These are phyloP conservation scores for Sabellastarte sp. DNA, from an alignment of 2,888 invertebrate genomes.

Conservation along the genomic window DNA sequence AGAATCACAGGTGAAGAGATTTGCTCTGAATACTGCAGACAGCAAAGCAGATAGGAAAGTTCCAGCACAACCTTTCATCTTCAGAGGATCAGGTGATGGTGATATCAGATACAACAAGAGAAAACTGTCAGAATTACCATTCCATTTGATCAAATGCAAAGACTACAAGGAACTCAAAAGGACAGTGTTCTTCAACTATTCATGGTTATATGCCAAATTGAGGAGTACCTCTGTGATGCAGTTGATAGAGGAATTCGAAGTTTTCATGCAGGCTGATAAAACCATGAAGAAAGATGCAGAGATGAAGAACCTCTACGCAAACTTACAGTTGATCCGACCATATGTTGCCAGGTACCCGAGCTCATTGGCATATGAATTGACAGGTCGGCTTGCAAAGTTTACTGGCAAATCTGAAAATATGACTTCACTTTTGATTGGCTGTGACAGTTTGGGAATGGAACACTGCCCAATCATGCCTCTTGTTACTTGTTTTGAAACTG, in stretches of 20 bases:
- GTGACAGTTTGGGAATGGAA: background rate
- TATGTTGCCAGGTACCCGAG: background rate
- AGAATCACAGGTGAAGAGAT: conserved; percentile 4
- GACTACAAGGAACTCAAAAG: conserved; percentile 83
- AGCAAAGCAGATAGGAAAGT: conserved; percentile 41
- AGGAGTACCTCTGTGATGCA: conserved; percentile 93
- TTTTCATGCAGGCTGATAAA: conserved; percentile 8
- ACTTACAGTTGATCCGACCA: background rate
- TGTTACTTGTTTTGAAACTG: conserved; percentile 1
- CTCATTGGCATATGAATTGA: conserved; percentile 1
- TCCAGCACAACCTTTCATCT: conserved; percentile 41
- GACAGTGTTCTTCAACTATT: conserved; percentile 91
- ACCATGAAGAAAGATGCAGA: conserved; percentile 4
- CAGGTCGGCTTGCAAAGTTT: background rate
- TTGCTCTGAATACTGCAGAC: conserved; percentile 11
- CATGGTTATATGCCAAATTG: conserved; percentile 92
- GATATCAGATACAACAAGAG: conserved; percentile 37
- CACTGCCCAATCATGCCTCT: conserved; percentile 4
- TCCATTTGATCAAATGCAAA: conserved; percentile 34
- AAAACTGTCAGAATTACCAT: conserved; percentile 50
- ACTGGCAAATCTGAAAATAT: background rate
- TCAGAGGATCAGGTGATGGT: conserved; percentile 17
- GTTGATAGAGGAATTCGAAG: conserved; percentile 79
- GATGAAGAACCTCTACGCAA: conserved; percentile 11
- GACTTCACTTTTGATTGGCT: background rate